phyloP scores from a whole-genome alignment of 2,888 invertebrate species.

The Schizaphis graminum region DNA sequence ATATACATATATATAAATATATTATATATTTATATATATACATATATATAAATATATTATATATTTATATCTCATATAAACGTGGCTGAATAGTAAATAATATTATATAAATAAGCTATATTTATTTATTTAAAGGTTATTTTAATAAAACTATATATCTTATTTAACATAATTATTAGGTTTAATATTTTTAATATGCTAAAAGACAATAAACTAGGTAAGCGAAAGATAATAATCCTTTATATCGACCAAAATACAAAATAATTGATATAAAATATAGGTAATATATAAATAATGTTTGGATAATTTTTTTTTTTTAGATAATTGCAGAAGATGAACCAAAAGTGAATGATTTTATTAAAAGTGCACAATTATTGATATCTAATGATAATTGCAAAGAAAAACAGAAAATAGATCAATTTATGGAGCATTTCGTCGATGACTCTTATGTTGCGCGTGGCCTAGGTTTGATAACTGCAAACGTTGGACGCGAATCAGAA shows the following conservation, averaged over 20 bases:
- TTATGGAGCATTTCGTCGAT: not conserved
- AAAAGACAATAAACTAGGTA: too few relatives aligned
- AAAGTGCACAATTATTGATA: not conserved
- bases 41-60: too few relatives aligned
- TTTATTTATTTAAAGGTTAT: not conserved
- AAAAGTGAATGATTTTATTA: conserved; percentile 36
- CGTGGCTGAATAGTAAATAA: not conserved
- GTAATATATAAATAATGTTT: not conserved
- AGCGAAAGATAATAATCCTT: too few relatives aligned
- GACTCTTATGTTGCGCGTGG: conserved; percentile 53
- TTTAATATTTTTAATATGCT: too few relatives aligned
- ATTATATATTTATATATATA: too few relatives aligned
- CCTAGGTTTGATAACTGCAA: conserved; percentile 49
- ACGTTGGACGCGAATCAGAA: conserved; percentile 37
- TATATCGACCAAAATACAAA: too few relatives aligned
- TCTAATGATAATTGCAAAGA: not conserved
- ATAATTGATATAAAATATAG: not conserved
- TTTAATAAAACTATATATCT: not conserved
- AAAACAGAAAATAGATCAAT: not conserved
- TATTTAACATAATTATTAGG: not conserved
- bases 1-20: too few relatives aligned
- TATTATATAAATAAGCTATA: not conserved
- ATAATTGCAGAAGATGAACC: conserved; percentile 38
- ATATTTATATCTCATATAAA: not conserved
- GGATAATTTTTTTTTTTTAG: conserved; percentile 5